A percentile compares a stretch with the other conserved stretches of the same genome.
phyloP scores from a whole-genome alignment of 1,140 invertebrate species.

The Drosophila parvula region DNA sequence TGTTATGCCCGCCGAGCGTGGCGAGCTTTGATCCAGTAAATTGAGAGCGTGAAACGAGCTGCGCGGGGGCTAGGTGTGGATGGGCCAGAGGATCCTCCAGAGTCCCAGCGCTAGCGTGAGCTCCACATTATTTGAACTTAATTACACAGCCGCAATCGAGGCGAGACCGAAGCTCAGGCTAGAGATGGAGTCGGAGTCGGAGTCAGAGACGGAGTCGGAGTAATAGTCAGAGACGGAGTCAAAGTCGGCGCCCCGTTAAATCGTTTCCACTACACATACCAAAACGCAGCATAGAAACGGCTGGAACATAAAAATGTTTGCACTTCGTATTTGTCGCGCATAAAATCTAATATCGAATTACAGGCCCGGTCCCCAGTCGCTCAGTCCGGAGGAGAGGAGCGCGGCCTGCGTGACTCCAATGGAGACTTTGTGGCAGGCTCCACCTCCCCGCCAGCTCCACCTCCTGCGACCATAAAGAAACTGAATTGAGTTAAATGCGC shows the following conservation, averaged over 20 bases:
- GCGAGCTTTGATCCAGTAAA: constrained; percentile 52
- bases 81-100: constrained; percentile 9
- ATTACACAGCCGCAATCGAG: constrained; percentile 50
- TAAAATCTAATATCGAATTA: constrained; percentile 83
- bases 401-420: constrained; percentile 58
- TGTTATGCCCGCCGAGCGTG: constrained; percentile 40
- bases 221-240: constrained; percentile 34
- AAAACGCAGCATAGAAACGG: constrained; percentile 74
- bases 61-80: constrained; percentile 2
- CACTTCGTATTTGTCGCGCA: constrained; percentile 82
- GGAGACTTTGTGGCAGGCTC: constrained; percentile 70
- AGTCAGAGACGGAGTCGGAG: constrained; percentile 18
- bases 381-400: constrained; percentile 1
- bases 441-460: constrained; percentile 1
- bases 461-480: constrained; percentile 69
- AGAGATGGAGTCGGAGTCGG: constrained; percentile 12
- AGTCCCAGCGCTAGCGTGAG: constrained; percentile 40
- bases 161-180: constrained; percentile 9
- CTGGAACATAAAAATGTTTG: constrained; percentile 80
- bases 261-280: constrained; percentile 72
- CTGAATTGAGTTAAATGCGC: constrained; percentile 82
- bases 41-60: constrained; percentile 59
- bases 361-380: constrained; percentile 40
- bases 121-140: constrained; percentile 75
- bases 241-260: constrained; percentile 54